A percentile compares a stretch with the other conserved stretches of the same genome.
Conservation (phyloP, 2,888 invertebrate species). For the Drosophila formosana region DNA sequence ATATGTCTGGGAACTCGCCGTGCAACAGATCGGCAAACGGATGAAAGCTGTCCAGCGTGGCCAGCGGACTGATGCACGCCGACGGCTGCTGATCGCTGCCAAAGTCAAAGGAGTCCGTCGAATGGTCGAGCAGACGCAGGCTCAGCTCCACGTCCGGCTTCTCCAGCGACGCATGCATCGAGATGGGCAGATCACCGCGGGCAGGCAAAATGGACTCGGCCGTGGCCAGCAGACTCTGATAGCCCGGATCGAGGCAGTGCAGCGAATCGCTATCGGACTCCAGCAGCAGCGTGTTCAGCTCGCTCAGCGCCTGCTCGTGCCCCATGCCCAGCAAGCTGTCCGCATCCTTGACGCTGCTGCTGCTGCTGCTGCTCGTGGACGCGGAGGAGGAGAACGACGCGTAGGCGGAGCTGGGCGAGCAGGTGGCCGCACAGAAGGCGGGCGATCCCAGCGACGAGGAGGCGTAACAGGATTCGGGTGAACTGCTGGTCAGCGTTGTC, state of each 20-base stretch:
- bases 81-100: constrained; percentile 80
- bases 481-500: constrained; percentile 36
- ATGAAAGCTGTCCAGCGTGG: constrained; percentile 81
- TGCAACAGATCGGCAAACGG: constrained; percentile 83
- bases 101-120: constrained; percentile 82
- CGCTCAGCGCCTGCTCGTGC: constrained; percentile 65
- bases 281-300: constrained; percentile 82
- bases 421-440: constrained; percentile 61
- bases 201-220: constrained; percentile 48
- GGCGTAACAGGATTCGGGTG: constrained; percentile 70
- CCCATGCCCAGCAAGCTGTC: constrained; percentile 58
- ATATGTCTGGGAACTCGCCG: constrained; percentile 83
- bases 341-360: constrained; percentile 59
- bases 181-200: constrained; percentile 60
- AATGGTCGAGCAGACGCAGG: constrained; percentile 82
- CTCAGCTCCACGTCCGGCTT: constrained; percentile 82
- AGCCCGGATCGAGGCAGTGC: constrained; percentile 82
- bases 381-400: constrained; percentile 68
- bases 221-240: constrained; percentile 49
- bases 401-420: constrained; percentile 68
- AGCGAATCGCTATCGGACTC: constrained; percentile 88
- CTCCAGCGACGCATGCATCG: constrained; percentile 65
- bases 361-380: constrained; percentile 51
- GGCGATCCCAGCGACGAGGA: constrained; percentile 71
- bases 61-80: constrained; percentile 82